A percentile compares a stretch with the other conserved stretches of the same genome.
These are phyloP conservation scores for Melieria picta DNA, from an alignment of 2,888 invertebrate genomes.

Conservation along the genomic window DNA sequence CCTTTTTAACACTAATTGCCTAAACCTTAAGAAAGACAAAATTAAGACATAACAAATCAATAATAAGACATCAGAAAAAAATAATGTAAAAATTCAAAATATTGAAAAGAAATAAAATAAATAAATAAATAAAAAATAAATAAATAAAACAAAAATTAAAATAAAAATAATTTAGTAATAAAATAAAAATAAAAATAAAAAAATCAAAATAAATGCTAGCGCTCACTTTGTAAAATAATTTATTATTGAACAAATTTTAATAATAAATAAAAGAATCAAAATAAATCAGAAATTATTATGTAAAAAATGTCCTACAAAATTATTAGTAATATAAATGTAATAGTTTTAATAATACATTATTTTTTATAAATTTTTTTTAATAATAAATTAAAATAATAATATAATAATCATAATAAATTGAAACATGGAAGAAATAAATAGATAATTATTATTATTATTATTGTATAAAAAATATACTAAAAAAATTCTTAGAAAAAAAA, in stretches of 20 bases:
- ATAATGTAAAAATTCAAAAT: not conserved
- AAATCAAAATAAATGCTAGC: not conserved
- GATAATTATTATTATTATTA: no score
- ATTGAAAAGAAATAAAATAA: not conserved
- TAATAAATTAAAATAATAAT: no score
- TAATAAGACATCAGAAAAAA: not conserved
- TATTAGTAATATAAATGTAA: not conserved
- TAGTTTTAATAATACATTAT: no score
- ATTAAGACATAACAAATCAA: slow-evolving; percentile 3
- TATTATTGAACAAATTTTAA: not conserved
- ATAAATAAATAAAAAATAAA: slow-evolving; percentile 1
- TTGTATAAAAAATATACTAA: no score
- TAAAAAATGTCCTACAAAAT: not conserved
- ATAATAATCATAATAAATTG: no score
- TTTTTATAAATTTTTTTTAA: no score
- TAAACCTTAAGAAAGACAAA: slow-evolving; percentile 3
- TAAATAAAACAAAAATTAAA: not conserved
- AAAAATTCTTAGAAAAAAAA: slow-evolving; percentile 3
- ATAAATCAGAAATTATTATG: slow-evolving; percentile 11
- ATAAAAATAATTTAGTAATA: not conserved
- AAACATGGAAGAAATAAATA: no score
- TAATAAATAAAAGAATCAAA: not conserved
- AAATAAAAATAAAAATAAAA: slow-evolving; percentile 1
- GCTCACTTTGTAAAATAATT: not conserved
- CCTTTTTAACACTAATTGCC: not conserved